Percentiles rank a stretch among this genome's conserved stretches.
Conservation (phyloP, 2,888 invertebrate genomes). For the Acheta domesticus region DNA sequence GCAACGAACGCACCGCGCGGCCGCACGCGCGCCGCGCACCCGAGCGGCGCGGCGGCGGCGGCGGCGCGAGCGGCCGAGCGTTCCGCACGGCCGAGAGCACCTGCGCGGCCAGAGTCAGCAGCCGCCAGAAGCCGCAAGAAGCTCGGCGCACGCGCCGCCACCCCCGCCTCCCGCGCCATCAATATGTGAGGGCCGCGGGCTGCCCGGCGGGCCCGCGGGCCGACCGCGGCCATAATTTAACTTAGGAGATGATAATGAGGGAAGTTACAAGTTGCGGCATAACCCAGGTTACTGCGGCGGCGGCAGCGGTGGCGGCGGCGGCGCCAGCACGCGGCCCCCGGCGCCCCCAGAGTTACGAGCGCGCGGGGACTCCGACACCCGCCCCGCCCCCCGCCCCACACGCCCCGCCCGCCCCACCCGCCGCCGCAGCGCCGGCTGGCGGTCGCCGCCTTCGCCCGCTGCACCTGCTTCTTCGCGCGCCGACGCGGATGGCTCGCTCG, state of each 20-base stretch:
- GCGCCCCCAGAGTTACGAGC: slow-evolving; percentile 23
- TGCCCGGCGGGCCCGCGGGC: slow-evolving; percentile 18
- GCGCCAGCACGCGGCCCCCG: not conserved
- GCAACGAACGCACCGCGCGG: not conserved
- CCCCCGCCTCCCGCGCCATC: not conserved
- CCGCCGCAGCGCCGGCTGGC: not conserved
- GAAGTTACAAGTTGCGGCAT: slow-evolving; percentile 19
- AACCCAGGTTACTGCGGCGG: slow-evolving; percentile 19
- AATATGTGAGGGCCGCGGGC: slow-evolving; percentile 18
- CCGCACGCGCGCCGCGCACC: not conserved
- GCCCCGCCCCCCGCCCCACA: not conserved
- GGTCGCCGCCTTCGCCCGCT: slow-evolving; percentile 8
- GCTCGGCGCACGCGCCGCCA: not conserved
- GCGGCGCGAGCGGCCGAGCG: slow-evolving; percentile 12
- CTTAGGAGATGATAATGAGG: slow-evolving; percentile 19
- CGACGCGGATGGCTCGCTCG: not conserved
- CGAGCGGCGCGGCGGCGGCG: slow-evolving; percentile 20
- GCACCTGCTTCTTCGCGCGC: slow-evolving; percentile 19
- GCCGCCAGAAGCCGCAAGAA: slow-evolving; percentile 18
- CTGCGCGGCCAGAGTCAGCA: not conserved
- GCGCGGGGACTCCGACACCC: slow-evolving; percentile 24
- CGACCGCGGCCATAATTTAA: slow-evolving; percentile 20
- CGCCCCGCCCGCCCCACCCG: not conserved
- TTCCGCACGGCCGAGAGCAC: not conserved
- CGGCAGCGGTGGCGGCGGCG: not conserved